Base-by-base conservation (phyloP, 2,888 invertebrate genomes). In the Aphodius sticticus region DNA sequence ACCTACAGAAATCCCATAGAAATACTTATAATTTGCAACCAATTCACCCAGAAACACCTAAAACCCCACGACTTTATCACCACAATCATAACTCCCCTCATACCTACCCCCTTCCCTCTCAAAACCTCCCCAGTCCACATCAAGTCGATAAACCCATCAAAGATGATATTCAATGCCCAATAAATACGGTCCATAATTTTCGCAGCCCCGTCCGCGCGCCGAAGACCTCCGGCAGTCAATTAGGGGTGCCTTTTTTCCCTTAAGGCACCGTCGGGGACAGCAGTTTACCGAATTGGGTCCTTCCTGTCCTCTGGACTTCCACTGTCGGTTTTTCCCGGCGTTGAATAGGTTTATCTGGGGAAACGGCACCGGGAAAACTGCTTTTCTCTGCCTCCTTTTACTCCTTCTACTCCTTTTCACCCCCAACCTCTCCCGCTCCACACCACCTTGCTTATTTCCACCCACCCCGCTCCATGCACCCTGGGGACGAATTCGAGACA, bases 181-280 rank as follows among this genome's bases (percentile, higher is more conserved):
- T 53, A 53, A 53, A 53, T 53, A 53, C 53, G 53, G 53, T 53
- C 53, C 53, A 53, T 53, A 53, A 53, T 53, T 53, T 53, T 53
- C 53, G 12, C 53, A 12, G 7, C 53, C 2, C 7, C 0, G 7
- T 53, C 12, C 53, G n/a, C 53, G 53, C 53, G 53, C 53, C 53
- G 53, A 1, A 53, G 53, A 12, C 53, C 53, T 9, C 9, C 53
- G 53, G 7, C 53, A 53, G 53, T 53, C 53, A 53, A 53, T 53
- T 53, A 53, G 53, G 53, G 53, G 53, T 53, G 53, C 12, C 12
- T 53, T 53, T 53, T 53, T 53, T 53, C 12, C 53, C 9, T 53
- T 53, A 12, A 2, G 4, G 53, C 53, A 53, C 12, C 53, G 53
- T 53, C 53, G 53, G 53, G 3, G 53, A 53, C 53, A 53, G 53